Evolutionary conservation across 92 coral and sea anemone species (phyloP), one percentile per base, ranked within the genome.

Genomic region (Scolanthus callimorphus): DNA sequence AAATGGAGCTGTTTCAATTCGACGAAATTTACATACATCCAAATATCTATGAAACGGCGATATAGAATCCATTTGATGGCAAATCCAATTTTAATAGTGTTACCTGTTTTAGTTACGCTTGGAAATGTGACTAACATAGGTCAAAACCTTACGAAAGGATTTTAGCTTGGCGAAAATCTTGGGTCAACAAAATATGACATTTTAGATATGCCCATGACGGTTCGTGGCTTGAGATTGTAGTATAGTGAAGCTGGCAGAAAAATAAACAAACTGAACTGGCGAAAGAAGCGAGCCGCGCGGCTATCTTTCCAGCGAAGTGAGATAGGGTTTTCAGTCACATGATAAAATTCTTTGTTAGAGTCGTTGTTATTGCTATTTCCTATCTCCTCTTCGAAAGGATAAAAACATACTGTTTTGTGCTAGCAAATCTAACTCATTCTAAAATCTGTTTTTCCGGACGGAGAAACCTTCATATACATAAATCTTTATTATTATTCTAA

Each of bases 11-110:
- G 77, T 62, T 65, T 55, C 44, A 66, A 51, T 20, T 26, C 59
- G 39, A 29, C 20, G 51, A n/a, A 49, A 66, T 77, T 77, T 77
- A 77, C 77, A 77, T 59, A 57, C 56, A 45, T 29, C 45, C 11
- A 57, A 66, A 55, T 63, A 39, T 41, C 27, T 31, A 25, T 31
- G 17, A 62, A 26, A 62, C 48, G 19, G 29, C 6, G 54, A 62
- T 30, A 23, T 6, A 10, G 30, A 57, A 47, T 39, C 78, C 51
- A 17, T 69, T 58, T 31, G 59, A 25, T 61, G 68, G 52, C 30
- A 53, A 69, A 39, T 27, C 44, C 47, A 28, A 55, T 77, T 61
- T 69, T n/a, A 48, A 43, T 25, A 52, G 25, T 57, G 39, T 50
- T 19, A 24, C 43, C 25, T 57, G 61, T 65, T 76, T 34, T 39